A percentile compares a stretch with the other conserved stretches of the same genome.
These are phyloP conservation scores for Tetanocera ferruginea DNA, from an alignment of 2,888 invertebrate genomes.

Conservation along the genomic window DNA sequence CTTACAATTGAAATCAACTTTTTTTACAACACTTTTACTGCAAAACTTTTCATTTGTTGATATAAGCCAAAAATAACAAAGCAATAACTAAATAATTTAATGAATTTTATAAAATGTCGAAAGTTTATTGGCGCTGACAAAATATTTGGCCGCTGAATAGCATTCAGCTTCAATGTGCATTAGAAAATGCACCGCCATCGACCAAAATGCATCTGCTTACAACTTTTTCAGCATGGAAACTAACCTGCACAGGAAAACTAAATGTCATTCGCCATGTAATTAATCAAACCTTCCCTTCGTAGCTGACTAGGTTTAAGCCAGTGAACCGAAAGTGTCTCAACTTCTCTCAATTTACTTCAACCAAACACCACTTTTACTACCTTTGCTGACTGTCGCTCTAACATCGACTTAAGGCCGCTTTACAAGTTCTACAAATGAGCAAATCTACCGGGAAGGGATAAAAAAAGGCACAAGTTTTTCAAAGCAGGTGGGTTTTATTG, in stretches of 20 bases:
- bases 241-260: not conserved
- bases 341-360: constrained; percentile 21
- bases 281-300: not conserved
- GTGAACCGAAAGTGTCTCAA: constrained; percentile 29
- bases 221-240: too few relatives aligned
- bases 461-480: constrained; percentile 36
- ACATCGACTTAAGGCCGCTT: not conserved
- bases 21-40: too few relatives aligned
- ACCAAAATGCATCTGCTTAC: too few relatives aligned
- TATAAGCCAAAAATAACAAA: too few relatives aligned
- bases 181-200: too few relatives aligned
- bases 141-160: too few relatives aligned
- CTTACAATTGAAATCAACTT: too few relatives aligned
- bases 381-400: not conserved
- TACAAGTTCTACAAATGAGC: not conserved
- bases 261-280: constrained; percentile 21
- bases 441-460: not conserved
- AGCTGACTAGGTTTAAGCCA: not conserved
- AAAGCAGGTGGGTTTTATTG: constrained; percentile 47
- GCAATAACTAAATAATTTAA: too few relatives aligned
- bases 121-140: too few relatives aligned
- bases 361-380: not conserved
- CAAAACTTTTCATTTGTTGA: too few relatives aligned
- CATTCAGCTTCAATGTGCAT: too few relatives aligned
- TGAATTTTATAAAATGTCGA: too few relatives aligned